Percentiles rank a stretch among this genome's conserved stretches.
These are phyloP conservation scores for Trichosurus vulpecula DNA, from an alignment of 2,797 vertebrate genomes.

Conservation along the genomic window DNA sequence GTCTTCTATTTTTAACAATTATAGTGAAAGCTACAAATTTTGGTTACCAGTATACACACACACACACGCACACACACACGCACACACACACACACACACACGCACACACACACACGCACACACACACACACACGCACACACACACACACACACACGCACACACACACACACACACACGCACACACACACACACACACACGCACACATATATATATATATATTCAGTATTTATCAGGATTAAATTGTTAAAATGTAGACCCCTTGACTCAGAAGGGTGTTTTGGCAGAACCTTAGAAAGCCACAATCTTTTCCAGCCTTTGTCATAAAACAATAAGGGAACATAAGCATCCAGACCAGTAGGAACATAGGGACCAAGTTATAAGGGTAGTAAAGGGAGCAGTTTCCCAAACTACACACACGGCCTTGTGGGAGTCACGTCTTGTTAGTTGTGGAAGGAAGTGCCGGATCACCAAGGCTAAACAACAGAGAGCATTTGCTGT, in stretches of 20 bases:
- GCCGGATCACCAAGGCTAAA: not conserved
- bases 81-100: too few species aligned
- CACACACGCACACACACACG: too few species aligned
- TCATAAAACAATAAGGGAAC: not conserved
- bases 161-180: too few species aligned
- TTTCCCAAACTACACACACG: not conserved
- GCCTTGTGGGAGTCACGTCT: slow-evolving; percentile 26
- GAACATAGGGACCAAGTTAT: not conserved
- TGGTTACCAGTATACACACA: too few species aligned
- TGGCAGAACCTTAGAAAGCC: slow-evolving; percentile 15
- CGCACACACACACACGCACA: too few species aligned
- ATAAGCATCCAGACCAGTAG: not conserved
- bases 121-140: too few species aligned
- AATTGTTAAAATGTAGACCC: slow-evolving; percentile 33
- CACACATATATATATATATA: too few species aligned
- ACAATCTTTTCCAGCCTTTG: not conserved
- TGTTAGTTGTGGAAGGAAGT: slow-evolving; percentile 25
- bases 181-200: too few species aligned
- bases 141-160: too few species aligned
- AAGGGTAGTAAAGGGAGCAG: not conserved
- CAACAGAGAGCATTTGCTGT: slow-evolving; percentile 28
- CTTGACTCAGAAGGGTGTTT: slow-evolving; percentile 2
- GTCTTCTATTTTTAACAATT: slow-evolving; percentile 71
- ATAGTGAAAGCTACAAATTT: slow-evolving; percentile 22
- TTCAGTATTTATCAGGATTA: slow-evolving; percentile 25